Percentiles rank a stretch among this genome's conserved stretches.
Evolutionary conservation across 2,113 vertebrate species (phyloP).

Genomic region (Fukomys damarensis): DNA sequence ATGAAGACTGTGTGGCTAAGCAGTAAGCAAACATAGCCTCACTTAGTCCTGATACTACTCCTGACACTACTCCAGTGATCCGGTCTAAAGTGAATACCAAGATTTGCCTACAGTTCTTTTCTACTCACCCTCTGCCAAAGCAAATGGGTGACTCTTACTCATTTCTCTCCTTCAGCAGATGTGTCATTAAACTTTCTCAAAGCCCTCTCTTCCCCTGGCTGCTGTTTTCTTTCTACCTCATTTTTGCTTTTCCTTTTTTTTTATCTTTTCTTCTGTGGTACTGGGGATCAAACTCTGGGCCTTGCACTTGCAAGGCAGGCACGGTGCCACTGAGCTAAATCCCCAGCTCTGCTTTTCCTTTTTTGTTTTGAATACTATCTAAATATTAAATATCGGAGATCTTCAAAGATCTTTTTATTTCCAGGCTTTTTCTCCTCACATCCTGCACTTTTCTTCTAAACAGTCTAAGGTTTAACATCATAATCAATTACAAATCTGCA

Average conservation of each 20-base stretch:
- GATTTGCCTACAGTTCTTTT: neutral
- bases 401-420: neutral
- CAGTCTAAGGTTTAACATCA: neutral
- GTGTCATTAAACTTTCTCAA: neutral
- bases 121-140: neutral
- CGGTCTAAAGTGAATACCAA: neutral
- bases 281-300: too few species aligned
- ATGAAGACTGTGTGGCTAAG: neutral
- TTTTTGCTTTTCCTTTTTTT: neutral
- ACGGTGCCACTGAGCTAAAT: too few species aligned
- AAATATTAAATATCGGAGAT: neutral
- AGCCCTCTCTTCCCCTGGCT: neutral
- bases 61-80: neutral
- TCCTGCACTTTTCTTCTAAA: neutral
- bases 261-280: too few species aligned
- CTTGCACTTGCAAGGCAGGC: too few species aligned
- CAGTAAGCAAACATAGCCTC: neutral
- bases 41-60: neutral
- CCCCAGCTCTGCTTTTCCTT: neutral
- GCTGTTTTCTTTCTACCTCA: neutral
- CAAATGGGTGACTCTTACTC: neutral
- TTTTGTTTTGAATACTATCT: neutral
- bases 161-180: neutral
- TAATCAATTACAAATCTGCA: neutral
- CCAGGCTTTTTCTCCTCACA: neutral